These are phyloP conservation scores for Saiga tatarica DNA, from an alignment of 2,113 vertebrate genomes.

Conservation along the genomic window DNA sequence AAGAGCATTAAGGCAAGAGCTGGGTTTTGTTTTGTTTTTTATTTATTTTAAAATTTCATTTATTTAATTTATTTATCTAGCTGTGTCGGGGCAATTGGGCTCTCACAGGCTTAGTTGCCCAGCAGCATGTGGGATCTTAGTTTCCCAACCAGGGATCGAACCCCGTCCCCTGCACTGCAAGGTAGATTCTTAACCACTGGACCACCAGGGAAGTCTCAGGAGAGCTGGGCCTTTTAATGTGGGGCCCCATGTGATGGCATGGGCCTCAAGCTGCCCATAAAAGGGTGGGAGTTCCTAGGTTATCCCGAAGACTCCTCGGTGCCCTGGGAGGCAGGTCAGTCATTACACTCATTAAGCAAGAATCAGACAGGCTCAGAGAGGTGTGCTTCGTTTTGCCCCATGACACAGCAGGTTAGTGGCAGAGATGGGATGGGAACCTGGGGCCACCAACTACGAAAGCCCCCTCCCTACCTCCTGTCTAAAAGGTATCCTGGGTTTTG, in stretches of 20 bases:
- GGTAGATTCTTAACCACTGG: neutral
- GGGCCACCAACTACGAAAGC: neutral
- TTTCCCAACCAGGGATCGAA: neutral
- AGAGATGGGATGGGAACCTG: neutral
- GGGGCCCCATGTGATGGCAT: accelerated
- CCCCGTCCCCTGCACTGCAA: neutral
- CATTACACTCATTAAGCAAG: neutral
- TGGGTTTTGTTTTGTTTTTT: neutral
- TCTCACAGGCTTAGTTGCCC: neutral
- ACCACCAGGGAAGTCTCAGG: neutral
- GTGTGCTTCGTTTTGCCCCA: neutral
- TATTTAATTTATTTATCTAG: neutral
- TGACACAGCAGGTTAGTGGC: neutral
- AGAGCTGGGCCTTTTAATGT: neutral
- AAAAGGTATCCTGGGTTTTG: accelerated
- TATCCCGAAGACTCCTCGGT: neutral
- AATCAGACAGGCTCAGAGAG: neutral
- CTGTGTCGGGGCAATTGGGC: neutral
- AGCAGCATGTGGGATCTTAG: neutral
- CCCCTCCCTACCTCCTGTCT: neutral
- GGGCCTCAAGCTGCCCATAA: too few relatives aligned
- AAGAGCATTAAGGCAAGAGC: neutral
- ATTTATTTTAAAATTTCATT: neutral
- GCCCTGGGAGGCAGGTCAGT: neutral
- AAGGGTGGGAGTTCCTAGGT: neutral